Evolutionary conservation across 2,113 vertebrate species (phyloP).

Genomic region (Ciconia boyciana): DNA sequence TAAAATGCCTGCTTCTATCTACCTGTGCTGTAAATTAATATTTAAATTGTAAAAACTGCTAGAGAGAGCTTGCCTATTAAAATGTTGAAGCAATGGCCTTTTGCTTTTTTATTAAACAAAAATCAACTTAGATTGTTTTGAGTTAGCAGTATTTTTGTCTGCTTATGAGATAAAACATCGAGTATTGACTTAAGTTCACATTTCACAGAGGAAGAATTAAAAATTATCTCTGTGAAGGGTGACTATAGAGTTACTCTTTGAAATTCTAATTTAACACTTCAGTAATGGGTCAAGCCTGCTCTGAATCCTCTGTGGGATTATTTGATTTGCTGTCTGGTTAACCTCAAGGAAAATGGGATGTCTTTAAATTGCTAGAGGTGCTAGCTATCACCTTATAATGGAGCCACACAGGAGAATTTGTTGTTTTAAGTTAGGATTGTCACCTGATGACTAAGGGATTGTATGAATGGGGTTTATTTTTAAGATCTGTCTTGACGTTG

Average conservation of each 20-base stretch:
- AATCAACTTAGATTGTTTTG: constrained; percentile 7
- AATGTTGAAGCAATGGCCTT: not conserved
- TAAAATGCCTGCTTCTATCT: not conserved
- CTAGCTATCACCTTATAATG: constrained; percentile 10
- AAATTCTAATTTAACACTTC: constrained; percentile 59
- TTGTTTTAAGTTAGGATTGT: constrained; percentile 8
- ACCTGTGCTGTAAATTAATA: not conserved
- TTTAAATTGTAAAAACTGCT: not conserved
- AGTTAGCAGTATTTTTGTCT: constrained; percentile 24
- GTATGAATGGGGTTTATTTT: not conserved
- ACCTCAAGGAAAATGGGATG: constrained; percentile 53
- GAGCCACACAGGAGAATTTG: not conserved
- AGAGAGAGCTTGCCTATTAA: not conserved
- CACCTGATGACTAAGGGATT: not conserved
- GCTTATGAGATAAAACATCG: not conserved
- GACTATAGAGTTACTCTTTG: constrained; percentile 23
- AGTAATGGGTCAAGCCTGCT: constrained; percentile 24
- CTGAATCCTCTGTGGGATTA: constrained; percentile 30
- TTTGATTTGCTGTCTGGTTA: constrained; percentile 55
- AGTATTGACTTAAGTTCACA: constrained; percentile 23
- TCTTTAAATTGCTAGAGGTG: constrained; percentile 22
- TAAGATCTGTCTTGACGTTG: not conserved
- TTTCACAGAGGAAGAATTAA: constrained; percentile 38
- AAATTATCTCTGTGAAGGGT: constrained; percentile 31
- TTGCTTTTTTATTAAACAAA: constrained; percentile 3